A percentile compares a stretch with the other conserved stretches of the same genome.
phyloP scores from a whole-genome alignment of 2,888 invertebrate species.

The Leucophenga maculata region DNA sequence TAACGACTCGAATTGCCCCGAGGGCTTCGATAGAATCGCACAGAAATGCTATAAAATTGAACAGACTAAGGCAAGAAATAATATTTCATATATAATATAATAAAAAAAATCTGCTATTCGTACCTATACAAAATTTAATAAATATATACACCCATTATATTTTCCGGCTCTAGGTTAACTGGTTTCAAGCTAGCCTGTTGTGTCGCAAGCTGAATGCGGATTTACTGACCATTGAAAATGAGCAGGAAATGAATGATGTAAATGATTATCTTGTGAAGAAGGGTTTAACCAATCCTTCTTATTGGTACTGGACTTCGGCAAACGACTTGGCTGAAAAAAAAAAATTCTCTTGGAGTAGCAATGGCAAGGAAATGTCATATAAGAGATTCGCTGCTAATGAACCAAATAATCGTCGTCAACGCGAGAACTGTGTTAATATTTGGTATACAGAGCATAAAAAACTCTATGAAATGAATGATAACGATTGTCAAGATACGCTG shows the following conservation, averaged over 20 bases:
- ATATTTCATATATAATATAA: too few species aligned
- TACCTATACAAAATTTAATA: background rate
- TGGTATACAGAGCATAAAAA: background rate
- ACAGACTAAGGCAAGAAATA: background rate
- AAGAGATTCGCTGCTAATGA: background rate
- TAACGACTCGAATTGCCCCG: background rate
- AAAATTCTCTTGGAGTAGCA: background rate
- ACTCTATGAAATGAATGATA: slow-evolving; percentile 11
- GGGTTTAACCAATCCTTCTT: background rate
- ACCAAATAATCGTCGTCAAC: background rate
- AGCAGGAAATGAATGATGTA: too few species aligned
- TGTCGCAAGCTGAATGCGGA: background rate
- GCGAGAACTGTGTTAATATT: slow-evolving; percentile 5
- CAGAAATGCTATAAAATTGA: background rate
- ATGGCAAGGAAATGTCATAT: background rate
- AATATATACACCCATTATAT: too few species aligned
- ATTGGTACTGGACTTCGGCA: slow-evolving; percentile 13
- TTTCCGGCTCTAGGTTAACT: background rate
- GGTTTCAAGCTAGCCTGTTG: background rate
- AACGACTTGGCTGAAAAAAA: slow-evolving; percentile 7
- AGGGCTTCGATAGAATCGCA: background rate
- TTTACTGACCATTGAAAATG: background rate
- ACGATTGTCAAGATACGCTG: background rate
- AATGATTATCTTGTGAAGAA: too few species aligned
- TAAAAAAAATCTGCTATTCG: background rate